Base-by-base conservation (phyloP, 2,113 vertebrate genomes). In the Otolemur garnettii region DNA sequence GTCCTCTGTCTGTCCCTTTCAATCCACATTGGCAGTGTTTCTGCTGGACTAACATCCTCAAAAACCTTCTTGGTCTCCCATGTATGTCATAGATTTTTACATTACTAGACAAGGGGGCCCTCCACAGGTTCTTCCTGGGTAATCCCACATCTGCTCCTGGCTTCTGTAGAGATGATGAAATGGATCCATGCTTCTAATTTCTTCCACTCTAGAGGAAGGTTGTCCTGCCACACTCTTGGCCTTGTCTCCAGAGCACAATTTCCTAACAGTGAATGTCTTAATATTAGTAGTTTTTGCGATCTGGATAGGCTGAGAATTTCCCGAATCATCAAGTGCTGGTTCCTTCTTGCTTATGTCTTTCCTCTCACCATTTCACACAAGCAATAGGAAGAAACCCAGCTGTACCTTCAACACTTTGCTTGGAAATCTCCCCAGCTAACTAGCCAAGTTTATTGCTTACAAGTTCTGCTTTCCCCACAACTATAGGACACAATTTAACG, bases 381-480 rank as follows among this genome's bases (percentile, higher is more conserved):
- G 83, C 66, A 68, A 5, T 42, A 64, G 78, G 84, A 84, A 84
- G 81, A 85, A 95, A 59, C 17, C 33, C 88, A 79, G 38, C 38
- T 89, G 42, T 4, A 71, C 55, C 68, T 83, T 93, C 21, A 30
- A 87, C 55, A 69, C 50, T 93, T 78, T 71, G 35, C 68, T 50
- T 80, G 79, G 89, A 95, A 96, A 86, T 83, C 50, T 86, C 68
- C 83, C 94, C 55, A 45, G 79, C 77, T 81, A 81, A 96, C 55
- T 68, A 69, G 50, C 57, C 90, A 91, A 64, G 10, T 84, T 89
- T 55, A 62, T 45, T 45, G 86, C 72, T 90, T 90, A 28, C 12
- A 69, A 90, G 7, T 84, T 94, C 60, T 55, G 86, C 72, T 87
- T 94, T 93, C 50, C 68, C 85, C 62, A 57, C 15, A 62, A 89